Evolutionary conservation across 2,113 vertebrate species (phyloP), one percentile per base, ranked within the genome.

Genomic region (Caranx ignobilis): DNA sequence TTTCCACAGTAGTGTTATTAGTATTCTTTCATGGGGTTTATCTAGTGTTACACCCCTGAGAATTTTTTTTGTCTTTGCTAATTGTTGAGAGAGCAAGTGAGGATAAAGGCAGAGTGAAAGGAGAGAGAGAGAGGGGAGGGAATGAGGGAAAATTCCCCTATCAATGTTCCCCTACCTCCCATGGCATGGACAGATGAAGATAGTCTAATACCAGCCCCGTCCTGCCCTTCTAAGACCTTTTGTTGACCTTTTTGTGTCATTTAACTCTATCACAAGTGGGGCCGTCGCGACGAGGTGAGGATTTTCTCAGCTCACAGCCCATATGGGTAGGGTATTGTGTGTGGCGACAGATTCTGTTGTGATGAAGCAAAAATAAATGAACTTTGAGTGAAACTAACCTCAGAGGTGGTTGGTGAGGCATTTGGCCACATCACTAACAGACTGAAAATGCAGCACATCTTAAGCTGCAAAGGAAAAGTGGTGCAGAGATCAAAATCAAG

Each of bases 141-240:
- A 63, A 72, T 65, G 35, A 74, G 56, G 43, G 45, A 75, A 64
- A 61, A 60, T 15, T 81, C 79, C 34, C 55, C 48, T 45, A 60
- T 86, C 76, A 70, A 13, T 71, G 78, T 71, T 39, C 56, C 52
- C 52, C 71, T 50, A 45, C 66, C 73, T 80, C 86, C 85, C 66
- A 26, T 76, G 77, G 19, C 21, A 59, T 48, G 77, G 69, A 82
- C 45, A 26, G 76, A 91, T 87, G 79, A 82, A 79, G 72, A 82
- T 74, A 26, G 72, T 81, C 47, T 75, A 83, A 87, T 74, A 82
- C 45, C 87, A 87, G 67, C 31, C 79, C 61, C 35, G 70, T 61
- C 54, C 82, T 85, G 90, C 88, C 90, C 89, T 92, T 91, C 75
- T 74, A 59, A 87, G 89, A 92, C 93, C 92, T 94, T 93, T 93